phyloP scores from a whole-genome alignment of 2,888 invertebrate species.

The Meiosimyza platycephala region DNA sequence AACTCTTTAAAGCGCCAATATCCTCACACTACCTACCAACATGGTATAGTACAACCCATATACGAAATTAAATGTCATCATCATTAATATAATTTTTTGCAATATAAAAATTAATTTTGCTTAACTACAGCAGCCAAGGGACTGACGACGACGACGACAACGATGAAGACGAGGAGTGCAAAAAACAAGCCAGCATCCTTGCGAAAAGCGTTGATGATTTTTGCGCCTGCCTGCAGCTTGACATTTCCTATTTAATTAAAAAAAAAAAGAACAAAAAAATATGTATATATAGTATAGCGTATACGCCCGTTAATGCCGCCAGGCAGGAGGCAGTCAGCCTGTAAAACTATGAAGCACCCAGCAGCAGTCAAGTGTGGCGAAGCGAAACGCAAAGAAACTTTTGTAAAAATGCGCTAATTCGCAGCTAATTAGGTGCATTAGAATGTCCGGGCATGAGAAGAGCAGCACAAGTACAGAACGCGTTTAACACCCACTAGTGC shows the following conservation, averaged over 20 bases:
- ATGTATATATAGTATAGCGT: not conserved
- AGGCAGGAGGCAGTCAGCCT: no score
- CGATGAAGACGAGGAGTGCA: not conserved
- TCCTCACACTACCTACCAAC: not conserved
- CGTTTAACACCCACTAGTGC: not conserved
- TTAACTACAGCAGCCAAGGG: constrained; percentile 19
- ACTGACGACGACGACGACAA: not conserved
- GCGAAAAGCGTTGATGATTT: not conserved
- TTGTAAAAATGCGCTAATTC: constrained; percentile 42
- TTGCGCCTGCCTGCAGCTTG: constrained; percentile 22
- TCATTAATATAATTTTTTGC: constrained; percentile 31
- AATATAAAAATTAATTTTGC: constrained; percentile 33
- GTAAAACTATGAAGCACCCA: no score
- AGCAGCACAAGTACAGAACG: not conserved
- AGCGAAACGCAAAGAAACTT: constrained; percentile 19
- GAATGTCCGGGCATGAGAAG: not conserved
- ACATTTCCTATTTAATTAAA: constrained; percentile 16
- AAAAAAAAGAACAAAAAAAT: no score
- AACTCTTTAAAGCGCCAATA: not conserved
- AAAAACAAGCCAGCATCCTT: not conserved
- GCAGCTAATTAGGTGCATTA: constrained; percentile 45
- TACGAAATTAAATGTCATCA: constrained; percentile 26
- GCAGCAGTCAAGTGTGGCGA: constrained; percentile 4
- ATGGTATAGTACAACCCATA: not conserved
- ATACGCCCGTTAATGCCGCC: constrained; percentile 2